Percentiles rank a stretch among this genome's conserved stretches.
Evolutionary conservation across 2,888 invertebrate species (phyloP).

Genomic region (Icerya purchasi): DNA sequence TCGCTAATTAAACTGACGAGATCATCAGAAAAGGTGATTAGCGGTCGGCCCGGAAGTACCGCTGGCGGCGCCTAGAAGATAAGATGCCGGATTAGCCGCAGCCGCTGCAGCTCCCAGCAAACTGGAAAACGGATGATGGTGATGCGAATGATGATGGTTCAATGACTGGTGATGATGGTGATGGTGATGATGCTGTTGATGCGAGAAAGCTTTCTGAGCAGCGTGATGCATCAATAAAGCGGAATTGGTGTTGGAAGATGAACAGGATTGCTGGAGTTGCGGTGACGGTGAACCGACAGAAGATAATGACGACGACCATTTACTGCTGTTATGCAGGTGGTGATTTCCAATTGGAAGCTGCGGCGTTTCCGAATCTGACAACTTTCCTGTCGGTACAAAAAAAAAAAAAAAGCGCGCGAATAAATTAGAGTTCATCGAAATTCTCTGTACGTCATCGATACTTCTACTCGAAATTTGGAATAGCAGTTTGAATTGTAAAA

Average conservation of each 20-base stretch:
- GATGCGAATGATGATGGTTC: conserved; percentile 12
- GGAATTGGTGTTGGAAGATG: conserved; percentile 27
- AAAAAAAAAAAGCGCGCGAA: too few species aligned
- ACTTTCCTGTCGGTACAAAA: conserved; percentile 8
- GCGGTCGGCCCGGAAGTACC: conserved; percentile 18
- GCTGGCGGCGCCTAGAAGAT: conserved; percentile 21
- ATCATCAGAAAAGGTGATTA: conserved; percentile 20
- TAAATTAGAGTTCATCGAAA: too few species aligned
- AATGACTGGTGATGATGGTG: conserved; percentile 10
- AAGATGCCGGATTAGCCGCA: conserved; percentile 19
- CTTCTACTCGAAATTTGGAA: too few species aligned
- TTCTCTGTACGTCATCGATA: too few species aligned
- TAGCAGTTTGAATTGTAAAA: too few species aligned
- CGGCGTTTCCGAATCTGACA: conserved; percentile 10
- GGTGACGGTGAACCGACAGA: conserved; percentile 20
- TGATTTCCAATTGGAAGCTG: conserved; percentile 12
- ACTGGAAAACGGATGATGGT: conserved; percentile 18
- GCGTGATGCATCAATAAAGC: conserved; percentile 29
- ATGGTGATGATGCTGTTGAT: conserved; percentile 22
- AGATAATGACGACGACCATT: conserved; percentile 23
- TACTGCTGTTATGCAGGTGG: conserved; percentile 28
- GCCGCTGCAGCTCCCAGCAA: conserved; percentile 14
- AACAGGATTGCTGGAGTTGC: conserved; percentile 20
- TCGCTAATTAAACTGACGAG: background rate
- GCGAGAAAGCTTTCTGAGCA: conserved; percentile 28